Conservation (phyloP, 2,797 vertebrate genomes). For the Trematomus bernacchii region DNA sequence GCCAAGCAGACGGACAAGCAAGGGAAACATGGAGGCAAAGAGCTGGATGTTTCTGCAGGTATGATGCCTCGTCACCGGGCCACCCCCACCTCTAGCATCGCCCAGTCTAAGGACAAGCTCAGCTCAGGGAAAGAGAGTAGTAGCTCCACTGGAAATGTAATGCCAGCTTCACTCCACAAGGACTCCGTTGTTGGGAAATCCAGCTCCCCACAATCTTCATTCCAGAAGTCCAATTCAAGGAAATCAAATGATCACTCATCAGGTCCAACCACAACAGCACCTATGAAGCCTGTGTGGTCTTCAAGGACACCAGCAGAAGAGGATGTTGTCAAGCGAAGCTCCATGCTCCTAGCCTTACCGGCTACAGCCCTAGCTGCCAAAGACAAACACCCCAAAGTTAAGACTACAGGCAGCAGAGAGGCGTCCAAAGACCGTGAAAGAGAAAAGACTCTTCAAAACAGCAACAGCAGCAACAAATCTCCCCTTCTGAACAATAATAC, state of each 20-base stretch:
- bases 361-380: conserved; percentile 79
- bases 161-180: conserved; percentile 68
- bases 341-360: conserved; percentile 69
- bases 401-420: conserved; percentile 79
- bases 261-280: conserved; percentile 66
- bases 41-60: conserved; percentile 80
- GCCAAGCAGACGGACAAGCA: conserved; percentile 87
- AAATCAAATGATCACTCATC: conserved; percentile 82
- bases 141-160: conserved; percentile 67
- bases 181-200: conserved; percentile 74
- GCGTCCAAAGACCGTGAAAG: conserved; percentile 81
- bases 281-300: conserved; percentile 80
- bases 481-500: conserved; percentile 77
- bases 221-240: conserved; percentile 76
- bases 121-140: conserved; percentile 82
- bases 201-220: conserved; percentile 73
- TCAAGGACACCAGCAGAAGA: conserved; percentile 77
- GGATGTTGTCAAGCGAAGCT: conserved; percentile 78
- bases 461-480: conserved; percentile 78
- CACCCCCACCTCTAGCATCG: conserved; percentile 54
- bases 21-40: conserved; percentile 84
- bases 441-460: conserved; percentile 82
- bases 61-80: conserved; percentile 78
- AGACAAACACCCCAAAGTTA: conserved; percentile 87
- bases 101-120: conserved; percentile 76